Conservation (phyloP, 2,888 invertebrate genomes). For the Amblyteles armatorius region DNA sequence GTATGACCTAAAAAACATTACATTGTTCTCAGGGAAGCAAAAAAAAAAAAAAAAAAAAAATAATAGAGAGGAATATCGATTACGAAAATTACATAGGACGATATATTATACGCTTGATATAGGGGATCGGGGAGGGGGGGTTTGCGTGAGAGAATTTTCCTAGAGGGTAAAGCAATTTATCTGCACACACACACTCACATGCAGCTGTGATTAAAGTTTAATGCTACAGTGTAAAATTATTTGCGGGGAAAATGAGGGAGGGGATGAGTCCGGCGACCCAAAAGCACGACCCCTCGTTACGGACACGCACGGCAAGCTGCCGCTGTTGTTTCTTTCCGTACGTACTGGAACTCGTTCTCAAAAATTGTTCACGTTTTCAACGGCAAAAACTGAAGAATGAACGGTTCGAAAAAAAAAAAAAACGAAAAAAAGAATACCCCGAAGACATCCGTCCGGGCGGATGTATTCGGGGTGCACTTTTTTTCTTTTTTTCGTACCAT, state of each 20-base stretch:
- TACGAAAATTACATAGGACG: constrained; percentile 24
- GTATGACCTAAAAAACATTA: constrained; percentile 42
- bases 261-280: constrained; percentile 39
- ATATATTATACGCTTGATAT: neutral
- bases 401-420: neutral
- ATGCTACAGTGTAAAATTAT: constrained; percentile 19
- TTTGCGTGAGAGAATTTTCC: constrained; percentile 55
- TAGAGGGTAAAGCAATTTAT: constrained; percentile 22
- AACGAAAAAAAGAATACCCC: neutral
- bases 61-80: constrained; percentile 4
- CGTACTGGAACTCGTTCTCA: constrained; percentile 15
- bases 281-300: constrained; percentile 56
- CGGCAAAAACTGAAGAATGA: constrained; percentile 1
- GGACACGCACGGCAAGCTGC: constrained; percentile 48
- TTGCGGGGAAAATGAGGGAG: constrained; percentile 17
- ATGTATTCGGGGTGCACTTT: neutral
- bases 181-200: neutral
- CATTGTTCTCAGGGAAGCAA: neutral
- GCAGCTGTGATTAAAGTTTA: constrained; percentile 19
- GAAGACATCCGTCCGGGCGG: neutral
- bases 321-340: constrained; percentile 7
- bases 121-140: neutral
- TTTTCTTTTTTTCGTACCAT: neutral
- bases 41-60: constrained; percentile 33
- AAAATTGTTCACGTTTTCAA: constrained; percentile 12